A percentile compares a stretch with the other conserved stretches of the same genome.
Conservation (phyloP, 1,140 invertebrate species). For the Eurosta solidaginis region DNA sequence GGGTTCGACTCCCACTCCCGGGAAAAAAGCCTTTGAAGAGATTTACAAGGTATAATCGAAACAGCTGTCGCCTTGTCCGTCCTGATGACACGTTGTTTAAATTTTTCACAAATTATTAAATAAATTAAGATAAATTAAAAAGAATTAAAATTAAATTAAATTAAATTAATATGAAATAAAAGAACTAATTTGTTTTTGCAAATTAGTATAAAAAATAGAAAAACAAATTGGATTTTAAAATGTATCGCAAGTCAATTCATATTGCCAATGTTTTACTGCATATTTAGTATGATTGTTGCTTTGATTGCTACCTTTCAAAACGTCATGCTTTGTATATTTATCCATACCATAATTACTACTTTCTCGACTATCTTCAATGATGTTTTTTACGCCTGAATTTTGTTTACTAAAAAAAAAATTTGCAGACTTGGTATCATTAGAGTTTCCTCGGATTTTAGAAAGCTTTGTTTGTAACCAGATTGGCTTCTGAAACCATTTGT, state of each 20-base stretch:
- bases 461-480: slow-evolving; percentile 45
- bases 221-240: too few species aligned
- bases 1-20: too few species aligned
- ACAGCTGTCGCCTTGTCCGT: too few species aligned
- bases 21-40: too few species aligned
- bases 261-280: slow-evolving; percentile 57
- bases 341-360: neutral
- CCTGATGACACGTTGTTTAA: too few species aligned
- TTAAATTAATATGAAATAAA: too few species aligned
- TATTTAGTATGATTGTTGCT: slow-evolving; percentile 47
- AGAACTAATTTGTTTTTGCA: too few species aligned
- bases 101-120: too few species aligned
- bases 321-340: slow-evolving; percentile 1
- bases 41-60: too few species aligned
- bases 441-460: slow-evolving; percentile 32
- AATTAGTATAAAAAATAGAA: too few species aligned
- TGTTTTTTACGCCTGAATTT: neutral
- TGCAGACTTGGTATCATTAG: slow-evolving; percentile 38
- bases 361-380: neutral
- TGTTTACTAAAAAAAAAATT: neutral
- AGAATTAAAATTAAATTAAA: too few species aligned
- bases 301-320: neutral
- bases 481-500: slow-evolving; percentile 56
- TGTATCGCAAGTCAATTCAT: slow-evolving; percentile 58
- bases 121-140: too few species aligned